Conservation (phyloP, 2,888 invertebrate genomes). For the Phymatocera aterrima region DNA sequence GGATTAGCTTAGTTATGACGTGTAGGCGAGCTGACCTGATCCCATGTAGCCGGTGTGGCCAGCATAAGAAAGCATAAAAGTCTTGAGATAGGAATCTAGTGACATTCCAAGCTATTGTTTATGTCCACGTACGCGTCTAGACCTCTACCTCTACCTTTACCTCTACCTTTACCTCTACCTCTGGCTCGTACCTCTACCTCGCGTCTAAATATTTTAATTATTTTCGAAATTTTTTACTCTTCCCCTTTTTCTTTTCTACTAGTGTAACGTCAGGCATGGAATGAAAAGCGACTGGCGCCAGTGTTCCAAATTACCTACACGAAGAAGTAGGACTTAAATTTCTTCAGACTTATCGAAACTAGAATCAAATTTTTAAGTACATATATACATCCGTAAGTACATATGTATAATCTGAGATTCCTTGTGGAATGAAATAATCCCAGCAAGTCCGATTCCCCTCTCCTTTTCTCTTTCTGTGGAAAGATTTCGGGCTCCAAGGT, state of each 20-base stretch:
- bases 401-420: background rate
- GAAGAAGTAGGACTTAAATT: conserved; percentile 43
- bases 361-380: conserved; percentile 44
- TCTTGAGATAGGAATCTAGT: conserved; percentile 62
- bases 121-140: conserved; percentile 53
- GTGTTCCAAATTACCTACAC: conserved; percentile 46
- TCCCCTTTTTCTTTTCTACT: background rate
- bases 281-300: conserved; percentile 48
- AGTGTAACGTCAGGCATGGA: too few relatives aligned
- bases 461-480: too few relatives aligned
- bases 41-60: conserved; percentile 50
- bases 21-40: conserved; percentile 35
- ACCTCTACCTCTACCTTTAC: too few relatives aligned
- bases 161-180: too few relatives aligned
- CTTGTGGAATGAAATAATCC: too few relatives aligned
- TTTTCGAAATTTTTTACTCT: conserved; percentile 40
- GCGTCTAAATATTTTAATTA: conserved; percentile 62
- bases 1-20: conserved; percentile 54
- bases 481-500: too few relatives aligned
- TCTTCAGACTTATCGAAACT: conserved; percentile 33
- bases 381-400: background rate
- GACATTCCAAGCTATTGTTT: conserved; percentile 64
- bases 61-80: conserved; percentile 66
- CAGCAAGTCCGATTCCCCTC: too few relatives aligned
- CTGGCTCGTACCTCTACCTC: conserved; percentile 38